Evolutionary conservation across 2,797 vertebrate genomes (phyloP), one percentile per base, ranked within the genome.

Genomic region (Furcifer pardalis): DNA sequence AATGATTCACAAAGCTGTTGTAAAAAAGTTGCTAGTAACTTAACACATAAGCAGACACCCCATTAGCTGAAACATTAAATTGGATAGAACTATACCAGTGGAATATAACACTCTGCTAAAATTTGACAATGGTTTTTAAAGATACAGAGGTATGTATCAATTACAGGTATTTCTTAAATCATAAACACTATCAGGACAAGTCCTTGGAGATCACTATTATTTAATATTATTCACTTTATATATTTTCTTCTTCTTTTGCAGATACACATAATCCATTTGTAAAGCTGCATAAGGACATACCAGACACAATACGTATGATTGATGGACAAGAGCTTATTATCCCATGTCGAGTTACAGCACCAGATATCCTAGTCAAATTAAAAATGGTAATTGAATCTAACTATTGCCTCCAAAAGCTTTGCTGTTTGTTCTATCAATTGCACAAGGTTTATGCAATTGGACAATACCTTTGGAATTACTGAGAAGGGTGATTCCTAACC

Each of bases 321-420:
- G 95, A 97, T 91, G 97, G 97, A 89, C 90, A 95, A 93, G 93
- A 97, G 12, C 93, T 99, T 87, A 85, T 97, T 88, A 95, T 99
- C 86, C 99, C 99, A 77, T 99, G 99, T 95, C 95, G 97, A 89
- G 98, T 98, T 87, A 98, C 98, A 1, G 94, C 97, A 81, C 99
- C 99, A 5, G 94, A 97, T 68, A 23, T 97, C 93, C 94, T 91
- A 80, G 96, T 98, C 85, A 95, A 95, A 23, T 95, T 99, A 86
- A 96, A 96, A 94, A 98, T 97, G 98, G 99, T 99, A 95, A 95
- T 92, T 85, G 23, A 17, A 23, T 72, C 32, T 27, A 71, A 72
- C 17, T 60, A 44, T 4, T 62, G 5, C 60, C 15, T 56, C 79
- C 65, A 49, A 42, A 85, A 83, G 4, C 32, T 21, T 62, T 63